Conservation (phyloP, 2,113 vertebrate genomes). For the Callithrix jacchus region DNA sequence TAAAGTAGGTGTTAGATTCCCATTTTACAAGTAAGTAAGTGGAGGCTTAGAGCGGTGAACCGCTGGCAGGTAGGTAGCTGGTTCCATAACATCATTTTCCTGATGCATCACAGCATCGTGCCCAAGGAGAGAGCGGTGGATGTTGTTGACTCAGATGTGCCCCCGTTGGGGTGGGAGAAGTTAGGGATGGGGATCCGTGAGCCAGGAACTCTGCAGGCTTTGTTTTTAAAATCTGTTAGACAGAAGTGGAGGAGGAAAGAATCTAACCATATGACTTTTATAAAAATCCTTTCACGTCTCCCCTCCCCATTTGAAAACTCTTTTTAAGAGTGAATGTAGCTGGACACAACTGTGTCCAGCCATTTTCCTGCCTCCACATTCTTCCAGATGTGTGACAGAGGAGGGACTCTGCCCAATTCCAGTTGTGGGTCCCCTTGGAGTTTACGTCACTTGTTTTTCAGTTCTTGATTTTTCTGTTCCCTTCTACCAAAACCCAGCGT, state of each 20-base stretch:
- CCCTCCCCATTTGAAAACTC: background rate
- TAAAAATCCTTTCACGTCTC: background rate
- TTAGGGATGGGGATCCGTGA: too few species aligned
- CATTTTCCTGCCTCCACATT: conserved; percentile 16
- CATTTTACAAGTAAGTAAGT: background rate
- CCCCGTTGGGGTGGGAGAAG: background rate
- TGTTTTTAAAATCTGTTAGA: conserved; percentile 17
- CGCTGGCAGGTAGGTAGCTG: rapidly evolving
- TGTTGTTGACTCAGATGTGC: background rate
- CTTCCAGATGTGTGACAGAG: conserved; percentile 80
- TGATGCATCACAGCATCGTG: rapidly evolving
- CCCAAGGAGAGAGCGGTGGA: rapidly evolving
- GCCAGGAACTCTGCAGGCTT: background rate
- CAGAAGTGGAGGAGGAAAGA: background rate
- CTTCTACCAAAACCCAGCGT: conserved; percentile 78
- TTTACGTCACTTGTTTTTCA: conserved; percentile 87
- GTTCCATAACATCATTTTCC: too few species aligned
- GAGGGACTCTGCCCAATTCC: conserved; percentile 74
- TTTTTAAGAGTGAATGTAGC: background rate
- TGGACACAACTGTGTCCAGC: background rate
- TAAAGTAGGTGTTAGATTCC: background rate
- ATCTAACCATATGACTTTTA: conserved; percentile 10
- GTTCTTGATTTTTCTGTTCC: conserved; percentile 75
- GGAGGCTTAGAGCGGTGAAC: background rate
- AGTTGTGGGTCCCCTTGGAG: conserved; percentile 76